Evolutionary conservation across 2,888 invertebrate species (phyloP), one percentile per base, ranked within the genome.

Genomic region (Tyria jacobaeae): DNA sequence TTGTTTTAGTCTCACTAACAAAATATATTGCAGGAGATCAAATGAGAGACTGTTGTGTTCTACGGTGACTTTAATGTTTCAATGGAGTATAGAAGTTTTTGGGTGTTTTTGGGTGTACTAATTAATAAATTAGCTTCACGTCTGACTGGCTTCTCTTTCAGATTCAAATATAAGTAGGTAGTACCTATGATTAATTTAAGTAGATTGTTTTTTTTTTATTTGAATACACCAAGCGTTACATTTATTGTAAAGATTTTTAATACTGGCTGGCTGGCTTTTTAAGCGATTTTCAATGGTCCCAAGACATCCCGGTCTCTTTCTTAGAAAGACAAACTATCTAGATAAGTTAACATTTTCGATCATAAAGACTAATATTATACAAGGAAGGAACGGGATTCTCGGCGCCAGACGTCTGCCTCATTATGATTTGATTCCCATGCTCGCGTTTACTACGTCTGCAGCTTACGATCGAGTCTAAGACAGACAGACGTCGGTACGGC

Each of bases 341-440:
- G 3, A 5, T 24, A 15, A 48, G 12, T 2, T 25, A n/a, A 3
- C 1, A n/a, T 52, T 21, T 15, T 4, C 14, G 24, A 37, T 24
- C 35, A 31, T 21, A 15, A 17, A 56, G 37, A 56, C 17, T 24
- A 48, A 44, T 48, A 24, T 10, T 31, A 35, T 31, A 48, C 2
- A 24, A 35, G 34, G 50, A 25, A 25, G 24, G 50, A 39, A 59
- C 55, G 49, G 47, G 15, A 27, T 48, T 5, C 17, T 55, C 9
- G 73, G 64, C 70, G 70, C 63, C 73, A 54, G 54, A 48, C 55
- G 21, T 48, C 25, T 55, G 58, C 39, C 54, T 60, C 49, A 47
- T 62, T 66, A 62, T 58, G 7, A 60, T 61, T 56, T 47, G 39
- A 34, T 47, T 39, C 65, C 53, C 48, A 65, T 59, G 60, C 44